A percentile compares a stretch with the other conserved stretches of the same genome.
phyloP scores from a whole-genome alignment of 2,113 vertebrate genomes.

The Melanerpes aurifrons region DNA sequence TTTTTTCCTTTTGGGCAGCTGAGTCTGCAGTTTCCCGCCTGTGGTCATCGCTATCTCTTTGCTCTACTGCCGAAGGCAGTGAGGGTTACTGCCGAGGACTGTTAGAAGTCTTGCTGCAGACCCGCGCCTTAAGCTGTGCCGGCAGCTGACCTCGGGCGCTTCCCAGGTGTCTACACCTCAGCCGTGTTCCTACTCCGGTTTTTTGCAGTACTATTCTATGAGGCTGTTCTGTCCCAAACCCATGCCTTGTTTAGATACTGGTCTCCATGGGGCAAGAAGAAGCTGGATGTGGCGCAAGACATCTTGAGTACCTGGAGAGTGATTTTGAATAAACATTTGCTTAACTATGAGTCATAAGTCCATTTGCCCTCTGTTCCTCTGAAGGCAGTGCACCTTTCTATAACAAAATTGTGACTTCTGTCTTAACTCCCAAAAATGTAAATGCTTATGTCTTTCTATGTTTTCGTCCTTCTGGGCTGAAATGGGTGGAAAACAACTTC shows the following conservation, averaged over 20 bases:
- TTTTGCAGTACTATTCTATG: fast-evolving
- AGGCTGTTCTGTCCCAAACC: fast-evolving
- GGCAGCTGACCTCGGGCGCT: fast-evolving
- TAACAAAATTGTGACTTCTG: background rate
- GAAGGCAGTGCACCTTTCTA: background rate
- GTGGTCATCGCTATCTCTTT: too few relatives aligned
- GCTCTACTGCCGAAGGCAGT: background rate
- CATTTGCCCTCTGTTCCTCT: background rate
- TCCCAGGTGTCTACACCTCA: fast-evolving
- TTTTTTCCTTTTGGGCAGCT: too few relatives aligned
- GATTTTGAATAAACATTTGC: too few relatives aligned
- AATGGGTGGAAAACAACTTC: background rate
- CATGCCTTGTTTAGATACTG: background rate
- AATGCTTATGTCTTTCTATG: background rate
- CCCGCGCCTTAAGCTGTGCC: fast-evolving
- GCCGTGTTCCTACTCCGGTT: fast-evolving
- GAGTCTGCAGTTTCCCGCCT: fast-evolving
- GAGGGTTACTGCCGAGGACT: background rate
- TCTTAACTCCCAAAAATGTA: background rate
- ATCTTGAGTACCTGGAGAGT: too few relatives aligned
- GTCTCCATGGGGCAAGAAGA: fast-evolving
- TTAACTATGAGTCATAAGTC: background rate
- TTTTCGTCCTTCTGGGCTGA: background rate
- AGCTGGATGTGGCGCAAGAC: background rate
- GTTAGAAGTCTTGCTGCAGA: background rate